Base-by-base conservation (phyloP, 2,888 invertebrate genomes). In the Drosophila rubida region DNA sequence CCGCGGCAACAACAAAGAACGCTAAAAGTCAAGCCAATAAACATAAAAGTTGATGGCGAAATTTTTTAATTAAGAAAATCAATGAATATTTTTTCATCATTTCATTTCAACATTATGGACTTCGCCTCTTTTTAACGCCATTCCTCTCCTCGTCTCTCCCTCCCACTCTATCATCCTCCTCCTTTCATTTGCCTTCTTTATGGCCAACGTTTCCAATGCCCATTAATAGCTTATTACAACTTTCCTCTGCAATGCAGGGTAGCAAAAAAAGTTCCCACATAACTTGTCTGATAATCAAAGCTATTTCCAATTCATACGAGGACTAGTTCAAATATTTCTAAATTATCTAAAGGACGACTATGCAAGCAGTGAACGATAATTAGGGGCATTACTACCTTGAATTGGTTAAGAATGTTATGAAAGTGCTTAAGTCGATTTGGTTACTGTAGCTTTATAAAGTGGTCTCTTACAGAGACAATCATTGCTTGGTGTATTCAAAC, bases 1-100 rank as follows among this genome's bases (percentile, higher is more conserved):
- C 27, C 27, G 27, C 32, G 32, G 32, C 30, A 59, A 19, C 46
- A 55, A 35, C 19, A 37, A 50, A 30, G 50, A 59, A 46, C 13
- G 30, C 11, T 44, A 53, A 71, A 74, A 76, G 67, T 69, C 74
- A 68, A 75, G 69, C 75, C 75, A 75, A 84, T 87, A 75, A 86
- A 84, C 81, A 84, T 84, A 87, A 84, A 84, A 81, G 75, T 78
- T 84, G 72, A 84, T 87, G 75, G 80, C 63, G 49, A 71, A 81
- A 81, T 79, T 87, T 83, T 83, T 84, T 86, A 84, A 84, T 84
- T 84, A 84, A 84, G 78, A 81, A 84, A 84, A 86, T 82, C 82
- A 82, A 82, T 82, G 82, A 86, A 83, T 80, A 74, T 78, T 74
- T 80, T 82, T 80, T 77, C 62, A 68, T 62, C 45, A 51, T 50